Percentiles rank a stretch among this genome's conserved stretches.
Evolutionary conservation across 2,888 invertebrate species (phyloP).

Genomic region (Toxonevra muliebris): DNA sequence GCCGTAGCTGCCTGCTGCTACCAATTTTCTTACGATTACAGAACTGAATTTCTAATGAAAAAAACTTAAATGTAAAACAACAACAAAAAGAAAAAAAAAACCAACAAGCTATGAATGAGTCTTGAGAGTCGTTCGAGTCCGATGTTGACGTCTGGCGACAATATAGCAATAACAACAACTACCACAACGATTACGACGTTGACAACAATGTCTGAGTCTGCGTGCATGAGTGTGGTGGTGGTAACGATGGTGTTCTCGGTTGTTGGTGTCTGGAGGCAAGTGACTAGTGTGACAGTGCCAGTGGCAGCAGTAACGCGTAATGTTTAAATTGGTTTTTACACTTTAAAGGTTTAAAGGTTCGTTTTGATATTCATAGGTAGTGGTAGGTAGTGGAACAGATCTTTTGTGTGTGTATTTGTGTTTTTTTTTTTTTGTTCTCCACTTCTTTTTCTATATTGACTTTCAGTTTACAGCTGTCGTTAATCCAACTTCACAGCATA

Average conservation of each 20-base stretch:
- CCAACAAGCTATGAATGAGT: constrained; percentile 1
- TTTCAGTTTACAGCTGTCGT: constrained; percentile 33
- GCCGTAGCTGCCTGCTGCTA: too few relatives aligned
- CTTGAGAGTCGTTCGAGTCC: neutral
- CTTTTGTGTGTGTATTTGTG: constrained; percentile 7
- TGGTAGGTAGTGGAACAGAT: neutral
- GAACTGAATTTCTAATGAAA: constrained; percentile 47
- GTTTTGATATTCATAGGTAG: neutral
- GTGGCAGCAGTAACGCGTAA: constrained; percentile 12
- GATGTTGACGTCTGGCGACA: neutral
- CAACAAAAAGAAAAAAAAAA: neutral
- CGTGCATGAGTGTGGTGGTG: neutral
- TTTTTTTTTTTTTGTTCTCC: neutral
- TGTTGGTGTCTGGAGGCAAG: neutral
- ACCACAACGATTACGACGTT: too few relatives aligned
- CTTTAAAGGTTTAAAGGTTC: constrained; percentile 6
- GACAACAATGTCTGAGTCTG: neutral
- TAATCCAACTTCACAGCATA: constrained; percentile 25
- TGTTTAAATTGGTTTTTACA: constrained; percentile 35
- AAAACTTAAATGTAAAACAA: neutral
- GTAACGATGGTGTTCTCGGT: neutral
- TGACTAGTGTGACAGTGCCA: constrained; percentile 10
- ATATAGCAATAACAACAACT: neutral
- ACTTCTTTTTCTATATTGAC: constrained; percentile 11
- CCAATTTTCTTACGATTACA: constrained; percentile 34